A percentile compares a stretch with the other conserved stretches of the same genome.
Evolutionary conservation across 2,888 invertebrate species (phyloP).

Genomic region (Caprella mutica): DNA sequence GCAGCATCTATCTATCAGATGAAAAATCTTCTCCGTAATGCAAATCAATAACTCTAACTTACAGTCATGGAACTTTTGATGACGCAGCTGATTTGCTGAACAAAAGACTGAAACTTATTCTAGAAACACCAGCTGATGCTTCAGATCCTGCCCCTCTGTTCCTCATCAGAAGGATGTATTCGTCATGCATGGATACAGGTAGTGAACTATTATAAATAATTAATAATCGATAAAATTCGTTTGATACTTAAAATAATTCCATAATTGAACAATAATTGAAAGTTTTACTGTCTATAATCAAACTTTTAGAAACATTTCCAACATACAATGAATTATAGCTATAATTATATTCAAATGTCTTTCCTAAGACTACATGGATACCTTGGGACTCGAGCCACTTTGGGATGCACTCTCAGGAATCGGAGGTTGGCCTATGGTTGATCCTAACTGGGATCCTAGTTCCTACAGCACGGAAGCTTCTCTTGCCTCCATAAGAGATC

Average conservation of each 20-base stretch:
- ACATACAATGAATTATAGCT: too few relatives aligned
- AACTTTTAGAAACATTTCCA: too few relatives aligned
- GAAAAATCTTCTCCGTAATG: too few relatives aligned
- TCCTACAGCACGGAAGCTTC: slow-evolving; percentile 6
- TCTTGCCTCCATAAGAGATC: slow-evolving; percentile 11
- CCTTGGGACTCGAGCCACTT: slow-evolving; percentile 18
- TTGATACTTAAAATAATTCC: too few relatives aligned
- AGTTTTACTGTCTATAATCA: too few relatives aligned
- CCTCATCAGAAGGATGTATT: slow-evolving; percentile 11
- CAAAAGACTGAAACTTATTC: slow-evolving; percentile 6
- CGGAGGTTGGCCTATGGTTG: slow-evolving; percentile 29
- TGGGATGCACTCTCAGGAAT: slow-evolving; percentile 12
- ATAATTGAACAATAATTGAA: too few relatives aligned
- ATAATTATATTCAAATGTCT: too few relatives aligned
- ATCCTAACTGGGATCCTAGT: slow-evolving; percentile 10
- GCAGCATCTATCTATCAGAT: too few relatives aligned
- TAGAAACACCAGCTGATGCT: slow-evolving; percentile 13
- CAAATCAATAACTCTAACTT: too few relatives aligned
- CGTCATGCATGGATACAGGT: slow-evolving; percentile 23
- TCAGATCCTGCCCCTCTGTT: slow-evolving; percentile 14
- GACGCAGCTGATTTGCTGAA: slow-evolving; percentile 9
- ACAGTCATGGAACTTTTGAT: slow-evolving; percentile 15
- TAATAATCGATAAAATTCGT: too few relatives aligned
- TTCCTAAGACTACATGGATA: slow-evolving; percentile 11
- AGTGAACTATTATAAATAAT: not conserved